These are phyloP conservation scores for Bombus ignitus DNA, from an alignment of 1,140 invertebrate genomes.

Conservation along the genomic window DNA sequence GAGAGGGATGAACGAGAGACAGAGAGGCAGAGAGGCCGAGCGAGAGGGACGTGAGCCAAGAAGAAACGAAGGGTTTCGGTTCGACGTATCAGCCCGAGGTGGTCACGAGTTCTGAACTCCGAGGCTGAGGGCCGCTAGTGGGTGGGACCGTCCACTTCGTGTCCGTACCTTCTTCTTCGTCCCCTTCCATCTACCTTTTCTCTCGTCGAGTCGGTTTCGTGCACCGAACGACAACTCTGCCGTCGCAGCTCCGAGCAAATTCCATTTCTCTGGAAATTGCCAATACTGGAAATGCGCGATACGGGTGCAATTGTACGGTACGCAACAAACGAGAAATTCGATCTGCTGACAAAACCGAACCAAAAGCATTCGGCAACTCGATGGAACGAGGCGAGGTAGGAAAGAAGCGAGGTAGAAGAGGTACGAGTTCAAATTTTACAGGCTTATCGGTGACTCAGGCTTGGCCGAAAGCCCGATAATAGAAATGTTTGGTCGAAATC, in stretches of 20 bases:
- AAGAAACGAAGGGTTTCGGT: slow-evolving; percentile 77
- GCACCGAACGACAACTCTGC: slow-evolving; percentile 51
- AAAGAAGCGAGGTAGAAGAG: not conserved
- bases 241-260: slow-evolving; percentile 32
- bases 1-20: not conserved
- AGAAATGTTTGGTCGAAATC: not conserved
- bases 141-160: slow-evolving; percentile 79
- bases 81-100: slow-evolving; percentile 82
- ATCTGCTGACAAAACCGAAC: not conserved
- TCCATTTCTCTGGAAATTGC: not conserved
- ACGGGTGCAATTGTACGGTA: no score
- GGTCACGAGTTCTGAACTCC: slow-evolving; percentile 78
- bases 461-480: not conserved
- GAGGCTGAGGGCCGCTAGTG: slow-evolving; percentile 73
- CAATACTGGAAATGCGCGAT: no score
- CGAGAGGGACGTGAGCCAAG: slow-evolving; percentile 66
- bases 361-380: slow-evolving; percentile 17
- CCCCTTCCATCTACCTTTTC: slow-evolving; percentile 10
- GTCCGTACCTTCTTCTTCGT: slow-evolving; percentile 59
- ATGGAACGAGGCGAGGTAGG: not conserved
- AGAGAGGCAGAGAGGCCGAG: no score
- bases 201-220: slow-evolving; percentile 37
- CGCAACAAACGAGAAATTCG: no score
- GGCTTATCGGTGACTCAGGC: not conserved
- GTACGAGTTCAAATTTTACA: not conserved